Percentiles rank a stretch among this genome's conserved stretches.
These are phyloP conservation scores for Zoroaster sp. DNA, from an alignment of 53 echinoderm and acorn worm genomes.

Conservation along the genomic window DNA sequence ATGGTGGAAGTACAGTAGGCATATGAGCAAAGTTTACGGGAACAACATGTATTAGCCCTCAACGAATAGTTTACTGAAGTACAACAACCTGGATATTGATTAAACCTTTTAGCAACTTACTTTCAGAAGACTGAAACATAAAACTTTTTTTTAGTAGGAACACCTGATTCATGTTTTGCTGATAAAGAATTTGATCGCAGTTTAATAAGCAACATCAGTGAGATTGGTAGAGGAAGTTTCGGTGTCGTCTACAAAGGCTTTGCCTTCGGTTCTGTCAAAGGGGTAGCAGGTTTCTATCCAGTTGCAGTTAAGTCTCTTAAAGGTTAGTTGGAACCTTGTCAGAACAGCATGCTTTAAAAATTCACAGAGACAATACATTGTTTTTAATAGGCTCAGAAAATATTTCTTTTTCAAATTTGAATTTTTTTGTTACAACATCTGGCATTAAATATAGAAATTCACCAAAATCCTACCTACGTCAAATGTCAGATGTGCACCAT, in stretches of 20 bases:
- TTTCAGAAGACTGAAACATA: too few relatives aligned
- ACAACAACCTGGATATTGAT: too few relatives aligned
- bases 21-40: too few relatives aligned
- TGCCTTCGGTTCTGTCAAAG: conserved; percentile 52
- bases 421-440: too few relatives aligned
- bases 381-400: conserved; percentile 22
- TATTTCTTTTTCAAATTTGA: not conserved
- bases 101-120: too few relatives aligned
- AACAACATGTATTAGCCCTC: too few relatives aligned
- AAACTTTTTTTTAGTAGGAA: too few relatives aligned
- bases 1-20: too few relatives aligned
- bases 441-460: too few relatives aligned
- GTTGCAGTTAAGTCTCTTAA: conserved; percentile 88
- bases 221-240: conserved; percentile 80
- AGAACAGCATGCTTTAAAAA: not conserved
- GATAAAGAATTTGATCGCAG: conserved; percentile 74
- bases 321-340: conserved; percentile 33
- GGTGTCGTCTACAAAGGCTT: conserved; percentile 79
- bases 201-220: conserved; percentile 64
- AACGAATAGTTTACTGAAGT: too few relatives aligned
- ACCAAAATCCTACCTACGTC: too few relatives aligned
- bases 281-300: conserved; percentile 51
- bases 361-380: not conserved
- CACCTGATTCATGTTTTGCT: not conserved
- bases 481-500: too few relatives aligned